Evolutionary conservation across 2,797 vertebrate species (phyloP).

Genomic region (Darevskia nairensis): DNA sequence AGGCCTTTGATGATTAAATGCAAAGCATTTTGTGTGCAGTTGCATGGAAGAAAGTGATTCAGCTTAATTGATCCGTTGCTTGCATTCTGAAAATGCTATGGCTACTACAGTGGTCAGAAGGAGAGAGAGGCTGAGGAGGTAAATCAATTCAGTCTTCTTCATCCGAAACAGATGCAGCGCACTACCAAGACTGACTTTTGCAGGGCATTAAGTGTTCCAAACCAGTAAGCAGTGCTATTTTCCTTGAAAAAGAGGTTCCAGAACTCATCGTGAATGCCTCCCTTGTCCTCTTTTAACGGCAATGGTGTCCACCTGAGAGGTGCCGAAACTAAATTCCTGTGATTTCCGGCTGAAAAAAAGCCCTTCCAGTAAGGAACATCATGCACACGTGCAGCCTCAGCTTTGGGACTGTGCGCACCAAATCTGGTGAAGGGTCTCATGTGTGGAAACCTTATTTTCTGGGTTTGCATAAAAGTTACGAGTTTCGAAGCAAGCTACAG

Average conservation of each 20-base stretch:
- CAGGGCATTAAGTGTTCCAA: neutral
- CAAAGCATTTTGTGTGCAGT: neutral
- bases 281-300: too few relatives aligned
- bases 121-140: neutral
- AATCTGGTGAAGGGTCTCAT: neutral
- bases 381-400: neutral
- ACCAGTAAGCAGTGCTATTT: neutral
- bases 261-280: too few relatives aligned
- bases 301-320: too few relatives aligned
- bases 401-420: neutral
- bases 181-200: neutral
- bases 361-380: neutral
- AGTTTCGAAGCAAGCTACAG: neutral
- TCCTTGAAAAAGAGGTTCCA: too few relatives aligned
- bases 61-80: neutral
- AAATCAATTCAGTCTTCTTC: neutral
- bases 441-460: too few relatives aligned
- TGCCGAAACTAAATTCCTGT: too few relatives aligned
- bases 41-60: neutral
- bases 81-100: neutral
- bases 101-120: too few relatives aligned
- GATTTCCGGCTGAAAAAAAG: too few relatives aligned
- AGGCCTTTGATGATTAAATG: conserved; percentile 6
- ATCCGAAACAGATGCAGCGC: neutral
- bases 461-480: neutral